Evolutionary conservation across 2,888 invertebrate genomes (phyloP).

Genomic region (Molanna angustata): DNA sequence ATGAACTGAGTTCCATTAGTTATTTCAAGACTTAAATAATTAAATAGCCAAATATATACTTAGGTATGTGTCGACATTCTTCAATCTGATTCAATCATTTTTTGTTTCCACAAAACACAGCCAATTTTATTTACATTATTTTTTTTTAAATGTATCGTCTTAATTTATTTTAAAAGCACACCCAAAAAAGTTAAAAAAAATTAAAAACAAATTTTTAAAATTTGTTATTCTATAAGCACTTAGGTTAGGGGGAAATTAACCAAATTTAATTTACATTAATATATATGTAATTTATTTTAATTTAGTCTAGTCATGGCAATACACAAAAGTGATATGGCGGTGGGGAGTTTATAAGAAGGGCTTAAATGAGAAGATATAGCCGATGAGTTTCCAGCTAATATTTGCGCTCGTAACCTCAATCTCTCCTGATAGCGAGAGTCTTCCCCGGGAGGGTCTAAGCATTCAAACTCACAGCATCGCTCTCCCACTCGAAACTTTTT

Average conservation of each 20-base stretch:
- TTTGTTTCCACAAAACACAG: background rate
- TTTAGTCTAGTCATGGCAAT: conserved; percentile 20
- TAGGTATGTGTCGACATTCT: too few relatives aligned
- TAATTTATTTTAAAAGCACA: background rate
- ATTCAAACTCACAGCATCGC: conserved; percentile 87
- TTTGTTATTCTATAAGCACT: background rate
- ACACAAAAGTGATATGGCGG: conserved; percentile 25
- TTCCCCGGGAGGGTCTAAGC: conserved; percentile 74
- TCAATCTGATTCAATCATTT: too few relatives aligned
- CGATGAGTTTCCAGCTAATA: conserved; percentile 58
- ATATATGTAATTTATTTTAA: too few relatives aligned
- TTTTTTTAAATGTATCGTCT: background rate
- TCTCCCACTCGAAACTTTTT: conserved; percentile 80
- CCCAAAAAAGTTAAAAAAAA: background rate
- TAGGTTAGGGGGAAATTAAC: background rate
- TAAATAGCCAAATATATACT: too few relatives aligned
- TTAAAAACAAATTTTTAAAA: background rate
- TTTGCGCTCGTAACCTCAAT: conserved; percentile 58
- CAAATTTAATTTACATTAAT: too few relatives aligned
- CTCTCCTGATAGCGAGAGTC: conserved; percentile 59
- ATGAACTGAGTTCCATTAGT: too few relatives aligned
- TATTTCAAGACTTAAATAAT: too few relatives aligned
- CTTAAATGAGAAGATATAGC: conserved; percentile 38
- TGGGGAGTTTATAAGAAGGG: conserved; percentile 18
- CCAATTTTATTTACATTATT: background rate